Percentiles rank a stretch among this genome's conserved stretches.
phyloP scores from a whole-genome alignment of 2,888 invertebrate species.

The Apamea crenata region DNA sequence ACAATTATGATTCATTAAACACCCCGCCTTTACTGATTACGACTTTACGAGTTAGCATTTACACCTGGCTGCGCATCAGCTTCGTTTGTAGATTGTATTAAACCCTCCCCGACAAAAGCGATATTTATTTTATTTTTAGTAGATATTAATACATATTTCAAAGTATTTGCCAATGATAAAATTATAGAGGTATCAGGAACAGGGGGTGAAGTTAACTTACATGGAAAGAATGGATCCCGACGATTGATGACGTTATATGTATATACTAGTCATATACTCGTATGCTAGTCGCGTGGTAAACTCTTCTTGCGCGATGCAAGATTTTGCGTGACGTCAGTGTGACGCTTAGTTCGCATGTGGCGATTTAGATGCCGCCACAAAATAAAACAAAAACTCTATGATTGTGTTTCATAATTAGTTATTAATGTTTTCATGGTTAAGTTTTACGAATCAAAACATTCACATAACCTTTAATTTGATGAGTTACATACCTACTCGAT shows the following conservation, averaged over 20 bases:
- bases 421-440: background rate
- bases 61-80: conserved; percentile 57
- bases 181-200: background rate
- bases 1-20: conserved; percentile 71
- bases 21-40: conserved; percentile 50
- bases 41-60: conserved; percentile 38
- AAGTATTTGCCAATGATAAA: background rate
- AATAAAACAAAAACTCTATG: background rate
- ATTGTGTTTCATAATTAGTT: background rate
- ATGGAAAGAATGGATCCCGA: background rate
- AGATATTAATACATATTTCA: background rate
- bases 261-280: background rate
- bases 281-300: background rate
- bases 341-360: no score
- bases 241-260: background rate
- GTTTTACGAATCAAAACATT: background rate
- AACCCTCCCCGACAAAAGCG: background rate
- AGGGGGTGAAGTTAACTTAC: background rate
- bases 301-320: background rate
- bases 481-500: background rate
- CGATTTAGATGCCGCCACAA: no score
- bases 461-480: background rate
- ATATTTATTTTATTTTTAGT: background rate
- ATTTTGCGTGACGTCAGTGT: background rate
- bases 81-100: conserved; percentile 20